Percentiles rank a stretch among this genome's conserved stretches.
phyloP scores from a whole-genome alignment of 2,888 invertebrate species.

The Leptarthrus brevirostris region DNA sequence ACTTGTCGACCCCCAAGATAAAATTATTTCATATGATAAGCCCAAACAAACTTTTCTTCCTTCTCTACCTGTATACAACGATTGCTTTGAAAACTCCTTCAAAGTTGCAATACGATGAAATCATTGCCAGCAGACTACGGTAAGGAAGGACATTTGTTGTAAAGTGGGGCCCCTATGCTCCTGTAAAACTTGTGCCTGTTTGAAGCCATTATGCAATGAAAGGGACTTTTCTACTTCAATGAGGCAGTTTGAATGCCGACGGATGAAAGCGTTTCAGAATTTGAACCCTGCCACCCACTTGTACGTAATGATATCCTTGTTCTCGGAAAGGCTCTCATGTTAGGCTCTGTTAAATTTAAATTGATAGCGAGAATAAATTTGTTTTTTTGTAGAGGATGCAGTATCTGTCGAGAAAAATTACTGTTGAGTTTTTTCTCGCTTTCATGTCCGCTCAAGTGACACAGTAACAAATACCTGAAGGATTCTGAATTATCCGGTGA shows the following conservation, averaged over 20 bases:
- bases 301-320: slow-evolving; percentile 7
- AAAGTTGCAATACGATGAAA: slow-evolving; percentile 23
- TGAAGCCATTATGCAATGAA: neutral
- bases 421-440: slow-evolving; percentile 15
- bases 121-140: neutral
- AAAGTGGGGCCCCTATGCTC: neutral
- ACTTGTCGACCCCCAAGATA: too few relatives aligned
- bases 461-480: neutral
- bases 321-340: neutral
- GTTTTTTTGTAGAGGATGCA: neutral
- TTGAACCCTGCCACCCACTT: slow-evolving; percentile 34
- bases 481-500: neutral
- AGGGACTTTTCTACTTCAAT: slow-evolving; percentile 23
- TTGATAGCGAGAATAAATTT: slow-evolving; percentile 23
- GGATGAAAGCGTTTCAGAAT: slow-evolving; percentile 7
- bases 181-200: neutral
- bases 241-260: slow-evolving; percentile 10
- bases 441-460: slow-evolving; percentile 28
- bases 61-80: neutral
- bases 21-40: too few relatives aligned
- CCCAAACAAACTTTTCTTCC: too few relatives aligned
- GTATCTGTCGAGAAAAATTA: neutral
- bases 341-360: slow-evolving; percentile 19
- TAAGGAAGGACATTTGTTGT: neutral
- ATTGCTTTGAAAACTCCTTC: slow-evolving; percentile 1